Conservation (phyloP, 1,140 invertebrate genomes). For the Megalonaias nervosa region DNA sequence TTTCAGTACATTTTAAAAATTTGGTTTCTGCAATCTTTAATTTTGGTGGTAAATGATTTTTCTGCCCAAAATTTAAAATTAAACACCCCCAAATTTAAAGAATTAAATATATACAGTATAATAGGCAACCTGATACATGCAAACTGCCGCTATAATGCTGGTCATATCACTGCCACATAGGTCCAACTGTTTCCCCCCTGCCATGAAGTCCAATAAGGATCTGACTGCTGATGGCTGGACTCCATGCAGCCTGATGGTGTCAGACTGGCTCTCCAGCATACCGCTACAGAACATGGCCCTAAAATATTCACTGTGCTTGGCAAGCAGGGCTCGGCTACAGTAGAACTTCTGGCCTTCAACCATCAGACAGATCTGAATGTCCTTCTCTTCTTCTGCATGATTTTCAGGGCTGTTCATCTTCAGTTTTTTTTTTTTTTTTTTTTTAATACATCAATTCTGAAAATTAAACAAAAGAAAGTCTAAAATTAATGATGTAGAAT, state of each 20-base stretch:
- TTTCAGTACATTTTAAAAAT: no score
- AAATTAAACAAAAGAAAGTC: no score
- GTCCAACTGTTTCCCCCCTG: background rate
- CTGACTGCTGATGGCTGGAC: background rate
- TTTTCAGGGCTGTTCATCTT: no score
- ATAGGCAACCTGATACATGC: conserved; percentile 5
- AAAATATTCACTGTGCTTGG: conserved; percentile 15
- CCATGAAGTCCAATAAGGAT: conserved; percentile 1
- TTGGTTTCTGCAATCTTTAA: no score
- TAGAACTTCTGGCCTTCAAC: conserved; percentile 4
- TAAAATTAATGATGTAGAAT: no score
- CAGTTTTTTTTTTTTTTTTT: no score
- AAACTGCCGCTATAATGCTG: background rate
- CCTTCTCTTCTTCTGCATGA: no score
- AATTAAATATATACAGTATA: no score
- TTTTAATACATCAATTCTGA: no score
- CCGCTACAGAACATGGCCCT: conserved; percentile 11
- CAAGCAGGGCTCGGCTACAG: background rate
- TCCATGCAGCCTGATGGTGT: conserved; percentile 6
- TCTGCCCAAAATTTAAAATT: no score
- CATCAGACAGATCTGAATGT: background rate
- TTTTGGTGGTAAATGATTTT: no score
- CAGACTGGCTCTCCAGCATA: conserved; percentile 8
- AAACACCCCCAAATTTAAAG: no score
- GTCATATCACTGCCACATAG: conserved; percentile 2